Base-by-base conservation (phyloP, 2,797 vertebrate species). In the Lepidocolaptes lacrymiger region DNA sequence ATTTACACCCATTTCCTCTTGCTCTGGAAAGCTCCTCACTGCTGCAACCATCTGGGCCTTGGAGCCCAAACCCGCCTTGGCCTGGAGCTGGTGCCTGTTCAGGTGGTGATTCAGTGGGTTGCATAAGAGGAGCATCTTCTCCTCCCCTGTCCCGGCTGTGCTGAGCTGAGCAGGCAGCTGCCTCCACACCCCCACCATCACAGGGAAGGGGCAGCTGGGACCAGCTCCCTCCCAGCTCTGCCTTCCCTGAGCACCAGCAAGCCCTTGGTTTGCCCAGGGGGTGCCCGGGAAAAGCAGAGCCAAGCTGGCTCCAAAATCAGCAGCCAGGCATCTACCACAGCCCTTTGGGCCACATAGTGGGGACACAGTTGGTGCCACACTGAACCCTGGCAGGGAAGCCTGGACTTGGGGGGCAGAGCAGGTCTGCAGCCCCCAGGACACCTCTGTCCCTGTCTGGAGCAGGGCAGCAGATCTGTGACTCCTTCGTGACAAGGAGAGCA, bases 41-140 rank as follows among this genome's bases (percentile, higher is more conserved):
- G n/a, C 94, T 55, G 83, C 78, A 95, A 89, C 95, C 95, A 95
- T 95, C 95, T 96, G 95, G 93, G 85, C 59, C 55, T 54, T 61
- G 56, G 82, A 95, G 82, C 87, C 84, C 4, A 3, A 83, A 68
- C 17, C 37, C 2, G 1, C 34, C 73, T 76, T 49, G 59, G 85
- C 83, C 92, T 8, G 1, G 85, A 88, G 80, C 67, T 58, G 72
- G 58, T 23, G 95, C 36, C 59, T 68, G 28, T 59, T 77, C 85
- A 92, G 86, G 88, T 68, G 24, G 51, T 74, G 91, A 73, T 73
- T 86, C 95, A 84, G 2, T 1, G 46, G 30, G 17, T 17, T 77
- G 62, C 24, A 4, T 28, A n/a, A 73, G 73, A 69, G 4, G 1
- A 85, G 71, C 58, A 59, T 55, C 83, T 64, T 81, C 79, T 72